phyloP scores from a whole-genome alignment of 2,113 vertebrate species.

The Spea multiplicata region DNA sequence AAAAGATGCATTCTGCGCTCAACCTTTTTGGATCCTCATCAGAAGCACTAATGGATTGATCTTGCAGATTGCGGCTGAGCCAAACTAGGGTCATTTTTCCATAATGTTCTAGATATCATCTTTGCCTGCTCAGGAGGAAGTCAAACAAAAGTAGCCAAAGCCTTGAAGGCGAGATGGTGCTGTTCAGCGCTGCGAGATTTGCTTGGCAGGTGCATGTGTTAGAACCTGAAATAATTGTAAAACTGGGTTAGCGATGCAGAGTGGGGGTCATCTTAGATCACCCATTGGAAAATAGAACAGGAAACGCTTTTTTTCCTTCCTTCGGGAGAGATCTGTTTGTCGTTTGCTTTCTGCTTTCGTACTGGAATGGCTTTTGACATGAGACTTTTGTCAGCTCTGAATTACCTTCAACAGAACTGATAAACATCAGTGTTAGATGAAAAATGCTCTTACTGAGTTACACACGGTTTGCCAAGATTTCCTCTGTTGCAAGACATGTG shows the following conservation, averaged over 20 bases:
- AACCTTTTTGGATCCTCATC: slow-evolving; percentile 26
- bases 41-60: slow-evolving; percentile 39
- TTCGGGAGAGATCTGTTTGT: slow-evolving; percentile 38
- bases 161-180: slow-evolving; percentile 4
- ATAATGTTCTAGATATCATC: neutral
- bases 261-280: slow-evolving; percentile 10
- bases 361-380: slow-evolving; percentile 39
- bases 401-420: slow-evolving; percentile 42
- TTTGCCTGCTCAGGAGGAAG: slow-evolving; percentile 45
- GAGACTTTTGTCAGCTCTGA: slow-evolving; percentile 42
- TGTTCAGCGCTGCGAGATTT: neutral
- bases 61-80: slow-evolving; percentile 41
- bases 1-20: neutral
- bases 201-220: slow-evolving; percentile 28
- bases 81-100: slow-evolving; percentile 45
- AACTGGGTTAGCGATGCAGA: neutral
- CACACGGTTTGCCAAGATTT: slow-evolving; percentile 43
- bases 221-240: slow-evolving; percentile 14
- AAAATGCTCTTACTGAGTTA: slow-evolving; percentile 38
- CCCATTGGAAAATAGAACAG: neutral
- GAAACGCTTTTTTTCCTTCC: neutral
- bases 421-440: slow-evolving; percentile 45
- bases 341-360: slow-evolving; percentile 28
- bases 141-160: neutral
- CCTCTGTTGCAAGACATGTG: slow-evolving; percentile 49